Percentiles rank a stretch among this genome's conserved stretches.
These are phyloP conservation scores for Carassius auratus DNA, from an alignment of 2,113 vertebrate genomes.

Conservation along the genomic window DNA sequence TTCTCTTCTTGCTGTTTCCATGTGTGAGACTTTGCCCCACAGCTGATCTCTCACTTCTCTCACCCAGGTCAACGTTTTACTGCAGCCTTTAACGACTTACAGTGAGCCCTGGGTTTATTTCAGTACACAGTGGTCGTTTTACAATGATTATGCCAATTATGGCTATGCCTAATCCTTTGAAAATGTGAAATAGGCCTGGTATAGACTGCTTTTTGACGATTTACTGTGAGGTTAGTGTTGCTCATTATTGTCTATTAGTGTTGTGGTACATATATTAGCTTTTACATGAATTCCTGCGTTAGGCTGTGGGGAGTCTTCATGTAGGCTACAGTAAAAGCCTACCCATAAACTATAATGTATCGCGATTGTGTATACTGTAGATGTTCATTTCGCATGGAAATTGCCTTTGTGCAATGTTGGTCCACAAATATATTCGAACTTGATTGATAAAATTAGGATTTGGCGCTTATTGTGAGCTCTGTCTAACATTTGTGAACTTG, in stretches of 20 bases:
- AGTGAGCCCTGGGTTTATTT: conserved; percentile 67
- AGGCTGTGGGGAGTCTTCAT: neutral
- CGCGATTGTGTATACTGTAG: neutral
- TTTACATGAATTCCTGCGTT: conserved; percentile 8
- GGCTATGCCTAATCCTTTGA: conserved; percentile 32
- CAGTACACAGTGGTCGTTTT: conserved; percentile 63
- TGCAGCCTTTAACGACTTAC: conserved; percentile 80
- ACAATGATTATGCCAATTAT: conserved; percentile 48
- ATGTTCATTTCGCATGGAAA: neutral
- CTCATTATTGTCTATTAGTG: neutral
- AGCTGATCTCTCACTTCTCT: conserved; percentile 62
- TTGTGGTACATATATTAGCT: neutral
- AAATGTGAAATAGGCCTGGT: conserved; percentile 20
- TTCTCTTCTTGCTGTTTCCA: conserved; percentile 43
- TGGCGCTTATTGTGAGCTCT: neutral
- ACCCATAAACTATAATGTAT: conserved; percentile 1
- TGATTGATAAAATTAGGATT: neutral
- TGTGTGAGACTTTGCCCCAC: conserved; percentile 54
- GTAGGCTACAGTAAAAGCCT: neutral
- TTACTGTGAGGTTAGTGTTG: neutral
- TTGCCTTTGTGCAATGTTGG: neutral
- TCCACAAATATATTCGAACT: neutral
- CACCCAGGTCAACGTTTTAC: conserved; percentile 78
- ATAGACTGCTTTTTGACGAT: conserved; percentile 16
- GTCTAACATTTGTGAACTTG: conserved; percentile 43